Conservation (phyloP, 2,113 vertebrate genomes). For the Oreotrochilus melanogaster region DNA sequence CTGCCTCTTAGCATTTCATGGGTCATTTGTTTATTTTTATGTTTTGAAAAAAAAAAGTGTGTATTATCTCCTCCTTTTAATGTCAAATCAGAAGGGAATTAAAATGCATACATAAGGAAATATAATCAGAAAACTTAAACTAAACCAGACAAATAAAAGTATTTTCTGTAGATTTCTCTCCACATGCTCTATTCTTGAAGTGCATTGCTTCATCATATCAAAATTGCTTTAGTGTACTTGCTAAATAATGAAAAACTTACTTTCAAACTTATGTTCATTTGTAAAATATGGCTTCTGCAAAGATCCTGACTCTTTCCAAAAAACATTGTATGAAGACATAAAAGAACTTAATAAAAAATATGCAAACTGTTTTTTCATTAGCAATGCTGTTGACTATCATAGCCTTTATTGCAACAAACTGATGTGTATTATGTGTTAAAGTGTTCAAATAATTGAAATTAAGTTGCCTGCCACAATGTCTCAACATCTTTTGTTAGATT, state of each 20-base stretch:
- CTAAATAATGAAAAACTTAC: not conserved
- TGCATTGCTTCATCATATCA: not conserved
- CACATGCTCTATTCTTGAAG: not conserved
- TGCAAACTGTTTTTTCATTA: slow-evolving; percentile 1
- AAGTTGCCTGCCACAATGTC: slow-evolving; percentile 78
- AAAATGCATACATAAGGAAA: slow-evolving; percentile 19
- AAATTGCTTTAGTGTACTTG: not conserved
- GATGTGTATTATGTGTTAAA: slow-evolving; percentile 62
- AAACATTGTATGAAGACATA: not conserved
- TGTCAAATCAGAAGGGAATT: slow-evolving; percentile 53
- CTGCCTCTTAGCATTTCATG: slow-evolving; percentile 86
- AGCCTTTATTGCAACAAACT: slow-evolving; percentile 51
- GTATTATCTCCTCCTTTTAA: slow-evolving; percentile 69
- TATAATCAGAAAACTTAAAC: slow-evolving; percentile 12
- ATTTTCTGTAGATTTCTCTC: not conserved
- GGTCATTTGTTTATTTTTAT: slow-evolving; percentile 83
- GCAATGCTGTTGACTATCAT: slow-evolving; percentile 24
- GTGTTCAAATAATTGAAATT: slow-evolving; percentile 77
- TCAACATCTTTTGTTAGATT: slow-evolving; percentile 69
- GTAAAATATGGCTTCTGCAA: not conserved
- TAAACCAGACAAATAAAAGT: not conserved
- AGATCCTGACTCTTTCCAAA: no score
- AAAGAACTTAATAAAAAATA: not conserved
- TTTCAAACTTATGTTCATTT: not conserved
- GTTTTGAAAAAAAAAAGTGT: slow-evolving; percentile 69